These are phyloP conservation scores for Excalfactoria chinensis DNA, from an alignment of 2,113 vertebrate species.

Conservation along the genomic window DNA sequence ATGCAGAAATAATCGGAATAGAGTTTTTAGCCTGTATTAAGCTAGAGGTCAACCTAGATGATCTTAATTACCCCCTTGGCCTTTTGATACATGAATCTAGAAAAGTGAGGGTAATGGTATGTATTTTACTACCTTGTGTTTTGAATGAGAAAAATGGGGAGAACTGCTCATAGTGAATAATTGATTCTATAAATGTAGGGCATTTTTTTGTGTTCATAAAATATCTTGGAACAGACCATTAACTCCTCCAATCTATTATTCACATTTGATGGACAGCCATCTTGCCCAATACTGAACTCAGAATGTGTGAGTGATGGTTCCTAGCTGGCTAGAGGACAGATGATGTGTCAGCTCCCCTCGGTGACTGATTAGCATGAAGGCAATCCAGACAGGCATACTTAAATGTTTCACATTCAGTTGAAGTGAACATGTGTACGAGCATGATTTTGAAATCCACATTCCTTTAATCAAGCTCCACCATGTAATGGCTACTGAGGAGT, in stretches of 20 bases:
- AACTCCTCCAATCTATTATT: constrained; percentile 1
- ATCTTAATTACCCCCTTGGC: constrained; percentile 38
- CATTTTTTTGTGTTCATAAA: background rate
- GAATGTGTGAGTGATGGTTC: background rate
- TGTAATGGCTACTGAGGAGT: background rate
- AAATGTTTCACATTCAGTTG: constrained; percentile 27
- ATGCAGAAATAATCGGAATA: constrained; percentile 40
- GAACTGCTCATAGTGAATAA: background rate
- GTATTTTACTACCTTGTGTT: background rate
- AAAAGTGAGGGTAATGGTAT: background rate
- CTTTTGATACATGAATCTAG: background rate
- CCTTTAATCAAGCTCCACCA: constrained; percentile 18
- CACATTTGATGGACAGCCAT: constrained; percentile 20
- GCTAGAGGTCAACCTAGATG: constrained; percentile 22
- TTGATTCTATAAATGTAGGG: background rate
- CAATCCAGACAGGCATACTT: constrained; percentile 40
- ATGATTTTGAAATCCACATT: background rate
- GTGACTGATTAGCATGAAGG: constrained; percentile 46
- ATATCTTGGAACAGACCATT: background rate
- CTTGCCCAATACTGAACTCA: constrained; percentile 24
- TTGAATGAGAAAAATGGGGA: background rate
- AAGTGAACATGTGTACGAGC: background rate
- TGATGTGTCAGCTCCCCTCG: background rate
- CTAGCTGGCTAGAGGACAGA: constrained; percentile 19
- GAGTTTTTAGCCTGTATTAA: constrained; percentile 8